These are phyloP conservation scores for Trichosurus vulpecula DNA, from an alignment of 2,797 vertebrate genomes.

Conservation along the genomic window DNA sequence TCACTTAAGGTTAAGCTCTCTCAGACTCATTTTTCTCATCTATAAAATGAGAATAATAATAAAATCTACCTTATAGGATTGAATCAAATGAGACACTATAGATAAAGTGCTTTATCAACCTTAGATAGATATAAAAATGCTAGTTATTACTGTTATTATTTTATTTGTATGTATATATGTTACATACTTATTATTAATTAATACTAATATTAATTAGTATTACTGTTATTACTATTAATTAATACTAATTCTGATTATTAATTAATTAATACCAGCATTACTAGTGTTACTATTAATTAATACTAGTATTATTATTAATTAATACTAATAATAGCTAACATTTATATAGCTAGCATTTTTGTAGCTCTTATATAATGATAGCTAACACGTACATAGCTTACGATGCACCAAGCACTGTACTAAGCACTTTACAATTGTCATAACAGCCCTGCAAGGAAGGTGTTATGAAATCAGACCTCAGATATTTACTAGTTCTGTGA, in stretches of 20 bases:
- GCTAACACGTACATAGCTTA: too few species aligned
- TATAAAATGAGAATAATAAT: background rate
- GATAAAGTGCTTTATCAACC: background rate
- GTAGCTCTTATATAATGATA: too few species aligned
- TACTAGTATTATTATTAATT: too few species aligned
- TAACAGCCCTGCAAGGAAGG: background rate
- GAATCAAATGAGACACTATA: background rate
- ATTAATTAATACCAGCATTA: too few species aligned
- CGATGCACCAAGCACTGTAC: background rate
- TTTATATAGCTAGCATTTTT: too few species aligned
- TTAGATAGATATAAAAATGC: background rate
- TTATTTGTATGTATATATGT: background rate
- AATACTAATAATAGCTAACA: background rate
- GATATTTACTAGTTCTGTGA: background rate
- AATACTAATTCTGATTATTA: too few species aligned
- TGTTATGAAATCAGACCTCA: background rate
- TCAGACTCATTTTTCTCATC: too few species aligned
- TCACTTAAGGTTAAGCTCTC: too few species aligned
- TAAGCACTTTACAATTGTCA: background rate
- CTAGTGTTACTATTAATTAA: too few species aligned
- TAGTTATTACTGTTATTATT: background rate
- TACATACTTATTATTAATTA: too few species aligned
- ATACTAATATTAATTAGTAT: too few species aligned
- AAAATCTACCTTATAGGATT: background rate
- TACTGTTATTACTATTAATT: too few species aligned